Percentiles rank a stretch among this genome's conserved stretches.
These are phyloP conservation scores for Odontamblyopus lacepedii DNA, from an alignment of 2,797 vertebrate genomes.

Conservation along the genomic window DNA sequence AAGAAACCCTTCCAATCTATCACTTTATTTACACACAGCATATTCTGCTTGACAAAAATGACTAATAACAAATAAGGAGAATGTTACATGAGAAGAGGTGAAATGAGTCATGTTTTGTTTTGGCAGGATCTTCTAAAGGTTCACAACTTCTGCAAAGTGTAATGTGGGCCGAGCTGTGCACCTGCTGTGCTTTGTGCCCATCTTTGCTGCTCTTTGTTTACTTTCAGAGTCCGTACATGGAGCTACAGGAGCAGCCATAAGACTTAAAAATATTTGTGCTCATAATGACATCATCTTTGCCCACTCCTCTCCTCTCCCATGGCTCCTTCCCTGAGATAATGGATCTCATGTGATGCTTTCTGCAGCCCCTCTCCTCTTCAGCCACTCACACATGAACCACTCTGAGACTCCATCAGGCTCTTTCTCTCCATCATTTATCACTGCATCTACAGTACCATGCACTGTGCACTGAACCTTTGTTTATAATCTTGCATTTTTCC, in stretches of 20 bases:
- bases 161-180: slow-evolving; percentile 22
- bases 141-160: slow-evolving; percentile 12
- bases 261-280: neutral
- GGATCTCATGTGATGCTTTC: slow-evolving; percentile 52
- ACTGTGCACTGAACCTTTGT: slow-evolving; percentile 13
- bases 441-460: slow-evolving; percentile 51
- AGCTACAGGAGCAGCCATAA: neutral
- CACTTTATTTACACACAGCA: too few species aligned
- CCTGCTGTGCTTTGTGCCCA: neutral
- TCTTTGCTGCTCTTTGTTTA: neutral
- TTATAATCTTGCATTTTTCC: slow-evolving; percentile 34
- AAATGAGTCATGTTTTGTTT: too few species aligned
- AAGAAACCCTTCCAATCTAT: too few species aligned
- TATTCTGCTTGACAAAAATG: too few species aligned
- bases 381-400: slow-evolving; percentile 12
- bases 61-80: too few species aligned
- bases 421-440: slow-evolving; percentile 40
- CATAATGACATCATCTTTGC: slow-evolving; percentile 1
- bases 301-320: slow-evolving; percentile 11
- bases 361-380: slow-evolving; percentile 16
- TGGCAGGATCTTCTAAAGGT: neutral
- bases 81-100: too few species aligned
- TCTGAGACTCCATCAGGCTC: slow-evolving; percentile 34
- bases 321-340: slow-evolving; percentile 54
- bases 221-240: neutral